Evolutionary conservation across 1,140 invertebrate species (phyloP), one percentile per base, ranked within the genome.

Genomic region (Camponotus vicinus): DNA sequence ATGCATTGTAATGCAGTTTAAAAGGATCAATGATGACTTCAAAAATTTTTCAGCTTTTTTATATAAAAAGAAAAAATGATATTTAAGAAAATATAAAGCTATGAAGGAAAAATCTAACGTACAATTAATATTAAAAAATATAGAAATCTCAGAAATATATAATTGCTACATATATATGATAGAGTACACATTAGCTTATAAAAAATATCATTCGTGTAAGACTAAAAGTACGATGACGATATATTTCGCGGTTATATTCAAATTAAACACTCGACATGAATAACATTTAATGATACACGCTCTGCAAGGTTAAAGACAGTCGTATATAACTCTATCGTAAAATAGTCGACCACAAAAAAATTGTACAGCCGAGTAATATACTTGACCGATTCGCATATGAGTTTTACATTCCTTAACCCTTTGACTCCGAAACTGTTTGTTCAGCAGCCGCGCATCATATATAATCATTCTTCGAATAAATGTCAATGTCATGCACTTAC

Each of bases 401-500:
- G 5, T 59, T 21, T 75, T 75, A 75, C 11, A 61, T 76, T 61
- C 55, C 40, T 76, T 76, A 61, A 76, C 37, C 55, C 37, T 76
- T 76, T 76, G 73, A 76, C 73, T 42, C n/a, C n/a, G 21, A 27
- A 76, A 76, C 55, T 42, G 40, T 61, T 76, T 61, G 37, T 42
- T 42, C 34, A 61, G 7, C 13, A 52, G 11, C 52, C 52, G 37
- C 42, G 49, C 49, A 52, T 61, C 21, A 5, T 76, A 42, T 5
- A 27, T 42, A 61, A 76, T 76, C 37, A 21, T 15, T 76, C 73
- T 59, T 59, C 55, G n/a, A 21, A 76, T 55, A 76, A 55, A 76
- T 15, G 15, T 21, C 73, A 76, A 61, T 76, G 21, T 76, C 55
- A 76, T 32, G 37, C 8, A 55, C 4, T 52, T 42, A 42, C 55